These are phyloP conservation scores for Mormoops blainvillei DNA, from an alignment of 2,113 vertebrate genomes.

Conservation along the genomic window DNA sequence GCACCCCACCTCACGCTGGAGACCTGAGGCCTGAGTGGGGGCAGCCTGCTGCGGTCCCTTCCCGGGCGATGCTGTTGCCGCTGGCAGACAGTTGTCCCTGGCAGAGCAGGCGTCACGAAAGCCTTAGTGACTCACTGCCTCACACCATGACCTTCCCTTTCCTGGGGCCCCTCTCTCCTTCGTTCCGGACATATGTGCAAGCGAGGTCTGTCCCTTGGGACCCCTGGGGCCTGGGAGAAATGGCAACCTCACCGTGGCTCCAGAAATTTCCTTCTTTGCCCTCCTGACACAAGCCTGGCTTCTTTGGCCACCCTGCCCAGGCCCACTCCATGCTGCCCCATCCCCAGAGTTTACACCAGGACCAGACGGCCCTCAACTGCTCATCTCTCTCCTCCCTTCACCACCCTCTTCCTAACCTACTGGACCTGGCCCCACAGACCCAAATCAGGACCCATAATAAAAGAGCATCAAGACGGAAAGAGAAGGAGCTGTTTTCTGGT, in stretches of 20 bases:
- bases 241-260: background rate
- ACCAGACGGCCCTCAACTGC: too few relatives aligned
- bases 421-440: background rate
- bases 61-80: background rate
- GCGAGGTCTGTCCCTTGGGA: background rate
- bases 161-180: background rate
- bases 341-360: constrained; percentile 82
- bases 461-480: background rate
- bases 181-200: background rate
- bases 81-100: background rate
- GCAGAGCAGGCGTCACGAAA: background rate
- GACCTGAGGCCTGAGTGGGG: background rate
- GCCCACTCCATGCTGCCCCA: constrained; percentile 76
- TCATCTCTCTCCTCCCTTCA: constrained; percentile 51
- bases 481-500: background rate
- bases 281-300: background rate
- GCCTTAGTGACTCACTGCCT: background rate
- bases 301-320: background rate
- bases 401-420: constrained; percentile 72
- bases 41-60: background rate
- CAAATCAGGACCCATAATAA: background rate
- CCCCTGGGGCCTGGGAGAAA: background rate
- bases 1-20: background rate
- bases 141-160: too few relatives aligned
- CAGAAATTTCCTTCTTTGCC: background rate